Percentiles rank a stretch among this genome's conserved stretches.
These are phyloP conservation scores for Enteromius thamalakanensis DNA, from an alignment of 2,797 vertebrate genomes.

Conservation along the genomic window DNA sequence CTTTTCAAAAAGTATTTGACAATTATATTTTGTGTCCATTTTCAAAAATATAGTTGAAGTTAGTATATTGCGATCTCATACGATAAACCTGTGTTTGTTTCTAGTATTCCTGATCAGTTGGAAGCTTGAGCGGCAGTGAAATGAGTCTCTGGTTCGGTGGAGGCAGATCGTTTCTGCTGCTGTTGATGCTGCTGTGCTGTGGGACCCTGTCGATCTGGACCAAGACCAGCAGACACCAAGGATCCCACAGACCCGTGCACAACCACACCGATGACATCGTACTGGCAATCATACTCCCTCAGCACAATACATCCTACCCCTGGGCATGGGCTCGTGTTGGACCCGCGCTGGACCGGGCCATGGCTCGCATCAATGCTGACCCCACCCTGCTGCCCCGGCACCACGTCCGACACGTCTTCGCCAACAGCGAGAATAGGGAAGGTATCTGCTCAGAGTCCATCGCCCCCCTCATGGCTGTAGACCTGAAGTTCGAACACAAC, in stretches of 20 bases:
- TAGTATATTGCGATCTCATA: neutral
- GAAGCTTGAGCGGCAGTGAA: conserved; percentile 50
- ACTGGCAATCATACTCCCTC: conserved; percentile 87
- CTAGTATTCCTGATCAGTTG: conserved; percentile 33
- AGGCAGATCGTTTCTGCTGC: conserved; percentile 56
- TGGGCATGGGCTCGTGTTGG: conserved; percentile 95
- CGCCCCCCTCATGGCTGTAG: conserved; percentile 86
- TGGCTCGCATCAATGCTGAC: conserved; percentile 72
- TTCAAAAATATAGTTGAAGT: neutral
- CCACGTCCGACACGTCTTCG: conserved; percentile 75
- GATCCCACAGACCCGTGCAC: conserved; percentile 29
- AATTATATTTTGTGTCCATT: neutral
- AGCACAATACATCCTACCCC: conserved; percentile 84
- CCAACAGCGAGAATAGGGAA: conserved; percentile 81
- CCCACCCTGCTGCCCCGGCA: conserved; percentile 76
- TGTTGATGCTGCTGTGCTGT: conserved; percentile 45
- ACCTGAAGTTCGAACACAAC: conserved; percentile 80
- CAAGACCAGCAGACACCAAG: conserved; percentile 28
- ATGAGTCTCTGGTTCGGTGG: conserved; percentile 57
- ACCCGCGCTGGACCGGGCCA: conserved; percentile 81
- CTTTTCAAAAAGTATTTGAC: neutral
- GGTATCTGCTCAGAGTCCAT: conserved; percentile 87
- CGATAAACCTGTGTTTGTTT: conserved; percentile 18
- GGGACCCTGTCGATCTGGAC: neutral
- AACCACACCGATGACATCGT: conserved; percentile 70